These are phyloP conservation scores for Oncorhynchus mykiss DNA, from an alignment of 2,113 vertebrate species.

Conservation along the genomic window DNA sequence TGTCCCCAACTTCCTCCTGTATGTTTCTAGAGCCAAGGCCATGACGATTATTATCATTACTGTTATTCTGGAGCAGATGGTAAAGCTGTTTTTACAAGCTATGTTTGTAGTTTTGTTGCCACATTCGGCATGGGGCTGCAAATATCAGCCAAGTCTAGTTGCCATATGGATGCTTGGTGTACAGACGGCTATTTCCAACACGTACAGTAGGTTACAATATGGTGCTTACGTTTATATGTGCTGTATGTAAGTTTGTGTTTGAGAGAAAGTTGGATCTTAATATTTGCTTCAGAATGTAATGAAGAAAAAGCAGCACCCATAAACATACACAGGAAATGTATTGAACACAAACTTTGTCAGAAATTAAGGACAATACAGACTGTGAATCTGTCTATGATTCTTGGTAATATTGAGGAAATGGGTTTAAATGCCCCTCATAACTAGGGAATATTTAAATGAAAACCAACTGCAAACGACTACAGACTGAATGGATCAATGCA, in stretches of 20 bases:
- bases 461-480: background rate
- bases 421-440: background rate
- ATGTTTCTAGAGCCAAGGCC: background rate
- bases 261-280: background rate
- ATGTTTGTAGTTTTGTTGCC: background rate
- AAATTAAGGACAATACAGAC: too few relatives aligned
- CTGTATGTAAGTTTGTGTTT: background rate
- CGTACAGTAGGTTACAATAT: background rate
- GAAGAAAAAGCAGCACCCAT: background rate
- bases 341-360: too few relatives aligned
- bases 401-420: background rate
- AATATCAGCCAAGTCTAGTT: constrained; percentile 12
- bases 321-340: background rate
- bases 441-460: background rate
- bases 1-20: background rate
- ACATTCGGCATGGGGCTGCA: background rate
- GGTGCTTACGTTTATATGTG: background rate
- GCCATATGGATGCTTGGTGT: background rate
- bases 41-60: background rate
- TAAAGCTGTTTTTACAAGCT: constrained; percentile 2
- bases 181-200: background rate
- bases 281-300: background rate
- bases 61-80: constrained; percentile 17
- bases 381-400: too few relatives aligned
- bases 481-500: too few relatives aligned